Conservation (phyloP, 2,113 vertebrate species). For the Strix aluco region DNA sequence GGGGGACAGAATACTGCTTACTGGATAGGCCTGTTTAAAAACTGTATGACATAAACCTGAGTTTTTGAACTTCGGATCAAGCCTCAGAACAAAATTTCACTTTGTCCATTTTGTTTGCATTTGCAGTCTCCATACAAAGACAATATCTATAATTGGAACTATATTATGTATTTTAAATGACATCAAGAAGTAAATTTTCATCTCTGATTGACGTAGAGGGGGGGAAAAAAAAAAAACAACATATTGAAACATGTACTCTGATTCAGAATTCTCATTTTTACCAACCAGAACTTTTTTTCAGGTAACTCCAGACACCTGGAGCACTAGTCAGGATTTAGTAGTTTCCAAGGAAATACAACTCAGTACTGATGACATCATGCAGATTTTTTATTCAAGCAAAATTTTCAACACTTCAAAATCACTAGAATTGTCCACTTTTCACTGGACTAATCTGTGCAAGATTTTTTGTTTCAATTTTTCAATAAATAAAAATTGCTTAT, state of each 20-base stretch:
- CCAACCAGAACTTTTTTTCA: neutral
- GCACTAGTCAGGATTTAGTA: neutral
- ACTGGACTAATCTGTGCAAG: neutral
- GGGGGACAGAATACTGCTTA: neutral
- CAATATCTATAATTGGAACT: neutral
- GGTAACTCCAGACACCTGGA: neutral
- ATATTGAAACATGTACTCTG: neutral
- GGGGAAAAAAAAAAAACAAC: neutral
- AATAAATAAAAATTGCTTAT: neutral
- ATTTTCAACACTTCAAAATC: neutral
- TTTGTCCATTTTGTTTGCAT: neutral
- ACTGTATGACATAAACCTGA: neutral
- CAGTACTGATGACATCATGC: neutral
- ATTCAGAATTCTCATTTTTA: neutral
- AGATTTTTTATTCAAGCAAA: neutral
- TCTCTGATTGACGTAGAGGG: neutral
- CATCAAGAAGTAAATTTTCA: neutral
- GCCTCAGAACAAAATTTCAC: neutral
- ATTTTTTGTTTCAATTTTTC: neutral
- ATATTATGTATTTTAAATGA: neutral
- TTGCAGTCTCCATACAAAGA: neutral
- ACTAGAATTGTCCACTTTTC: neutral
- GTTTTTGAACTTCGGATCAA: neutral
- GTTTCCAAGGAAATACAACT: neutral
- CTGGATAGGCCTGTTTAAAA: neutral